Conservation (phyloP, 2,888 invertebrate species). For the Limenitis arthemis region DNA sequence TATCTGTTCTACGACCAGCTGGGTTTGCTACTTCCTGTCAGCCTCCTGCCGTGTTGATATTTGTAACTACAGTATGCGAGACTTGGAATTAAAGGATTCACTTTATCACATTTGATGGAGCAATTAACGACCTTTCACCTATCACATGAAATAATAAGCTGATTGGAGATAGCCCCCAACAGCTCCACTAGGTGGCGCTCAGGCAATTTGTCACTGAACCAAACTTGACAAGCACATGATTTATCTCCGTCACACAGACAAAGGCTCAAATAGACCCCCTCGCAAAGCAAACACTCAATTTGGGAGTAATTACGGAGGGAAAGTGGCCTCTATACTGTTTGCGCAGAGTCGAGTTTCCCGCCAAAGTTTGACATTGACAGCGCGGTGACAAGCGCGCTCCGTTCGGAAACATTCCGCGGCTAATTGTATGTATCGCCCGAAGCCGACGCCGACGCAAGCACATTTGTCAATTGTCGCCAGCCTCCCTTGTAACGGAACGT, state of each 20-base stretch:
- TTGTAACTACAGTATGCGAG: too few relatives aligned
- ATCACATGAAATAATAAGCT: conserved; percentile 18
- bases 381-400: conserved; percentile 38
- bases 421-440: conserved; percentile 65
- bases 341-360: conserved; percentile 49
- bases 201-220: conserved; percentile 63
- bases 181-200: conserved; percentile 43
- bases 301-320: conserved; percentile 47
- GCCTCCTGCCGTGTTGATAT: too few relatives aligned
- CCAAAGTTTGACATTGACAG: conserved; percentile 41
- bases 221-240: conserved; percentile 61
- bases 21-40: too few relatives aligned
- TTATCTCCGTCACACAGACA: conserved; percentile 54
- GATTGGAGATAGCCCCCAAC: conserved; percentile 24
- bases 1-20: too few relatives aligned
- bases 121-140: conserved; percentile 18
- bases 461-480: conserved; percentile 69
- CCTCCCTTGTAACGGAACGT: conserved; percentile 47
- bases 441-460: conserved; percentile 52
- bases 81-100: not conserved
- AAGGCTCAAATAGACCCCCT: conserved; percentile 62
- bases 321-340: conserved; percentile 45
- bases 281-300: conserved; percentile 60
- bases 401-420: conserved; percentile 57
- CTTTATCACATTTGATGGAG: not conserved